phyloP scores from a whole-genome alignment of 2,113 vertebrate species.

The Cinclus cinclus region DNA sequence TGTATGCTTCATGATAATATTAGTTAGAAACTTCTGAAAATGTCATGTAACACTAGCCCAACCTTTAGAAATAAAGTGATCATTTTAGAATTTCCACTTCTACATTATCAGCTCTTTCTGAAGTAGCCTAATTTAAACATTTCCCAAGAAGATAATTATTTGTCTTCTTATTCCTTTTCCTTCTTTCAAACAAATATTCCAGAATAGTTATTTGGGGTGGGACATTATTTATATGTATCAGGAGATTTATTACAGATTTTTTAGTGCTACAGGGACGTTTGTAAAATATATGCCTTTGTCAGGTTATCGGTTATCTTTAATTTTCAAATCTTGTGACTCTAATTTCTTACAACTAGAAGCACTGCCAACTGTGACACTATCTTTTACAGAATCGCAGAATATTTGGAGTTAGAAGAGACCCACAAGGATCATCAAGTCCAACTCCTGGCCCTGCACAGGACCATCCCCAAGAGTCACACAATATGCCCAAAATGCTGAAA shows the following conservation, averaged over 20 bases:
- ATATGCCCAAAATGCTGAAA: slow-evolving; percentile 64
- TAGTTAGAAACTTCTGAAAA: not conserved
- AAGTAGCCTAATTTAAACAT: not conserved
- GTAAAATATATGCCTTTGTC: not conserved
- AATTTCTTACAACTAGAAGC: slow-evolving; percentile 79
- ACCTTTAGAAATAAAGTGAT: not conserved
- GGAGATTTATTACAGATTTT: not conserved
- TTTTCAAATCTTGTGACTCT: not conserved
- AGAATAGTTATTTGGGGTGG: not conserved
- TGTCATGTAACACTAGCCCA: not conserved
- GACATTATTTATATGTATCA: not conserved
- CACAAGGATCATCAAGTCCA: not conserved
- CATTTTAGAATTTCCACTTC: not conserved
- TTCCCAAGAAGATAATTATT: not conserved
- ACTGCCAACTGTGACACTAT: slow-evolving; percentile 74
- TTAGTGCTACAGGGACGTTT: not conserved
- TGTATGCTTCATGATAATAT: not conserved
- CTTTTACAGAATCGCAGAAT: slow-evolving; percentile 36
- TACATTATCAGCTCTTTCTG: not conserved
- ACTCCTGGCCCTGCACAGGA: not conserved
- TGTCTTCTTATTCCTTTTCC: not conserved
- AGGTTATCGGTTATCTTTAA: not conserved
- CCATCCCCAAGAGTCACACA: not conserved
- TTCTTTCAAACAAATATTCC: not conserved
- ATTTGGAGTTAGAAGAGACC: not conserved